A percentile compares a stretch with the other conserved stretches of the same genome.
phyloP scores from a whole-genome alignment of 2,888 invertebrate species.

The Metallyticus violacea region DNA sequence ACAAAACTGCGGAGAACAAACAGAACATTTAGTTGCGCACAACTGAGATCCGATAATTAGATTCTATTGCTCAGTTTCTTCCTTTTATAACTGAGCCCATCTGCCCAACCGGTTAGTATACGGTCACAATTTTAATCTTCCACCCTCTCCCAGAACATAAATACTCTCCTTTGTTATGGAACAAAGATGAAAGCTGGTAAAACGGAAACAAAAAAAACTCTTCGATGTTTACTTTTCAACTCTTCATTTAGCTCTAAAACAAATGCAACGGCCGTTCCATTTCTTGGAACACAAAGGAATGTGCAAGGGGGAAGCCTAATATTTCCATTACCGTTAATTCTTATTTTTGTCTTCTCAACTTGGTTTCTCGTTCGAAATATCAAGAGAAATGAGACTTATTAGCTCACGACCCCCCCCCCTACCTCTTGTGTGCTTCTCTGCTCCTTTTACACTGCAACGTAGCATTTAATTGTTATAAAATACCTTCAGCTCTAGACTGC shows the following conservation, averaged over 20 bases:
- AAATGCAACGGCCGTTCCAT: neutral
- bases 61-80: neutral
- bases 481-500: too few species aligned
- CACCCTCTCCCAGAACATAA: neutral
- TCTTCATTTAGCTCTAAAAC: neutral
- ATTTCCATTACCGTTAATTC: neutral
- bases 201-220: neutral
- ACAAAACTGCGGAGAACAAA: neutral
- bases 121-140: neutral
- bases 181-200: neutral
- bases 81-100: neutral
- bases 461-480: too few species aligned
- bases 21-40: neutral
- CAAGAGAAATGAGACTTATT: neutral
- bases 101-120: neutral
- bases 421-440: too few species aligned
- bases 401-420: too few species aligned
- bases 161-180: neutral
- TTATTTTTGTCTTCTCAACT: neutral
- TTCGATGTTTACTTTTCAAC: neutral
- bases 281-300: neutral
- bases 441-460: too few species aligned
- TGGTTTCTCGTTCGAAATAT: neutral
- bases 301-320: neutral
- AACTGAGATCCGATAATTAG: neutral